Percentiles rank a stretch among this genome's conserved stretches.
These are phyloP conservation scores for Trichosurus vulpecula DNA, from an alignment of 2,797 vertebrate genomes.

Conservation along the genomic window DNA sequence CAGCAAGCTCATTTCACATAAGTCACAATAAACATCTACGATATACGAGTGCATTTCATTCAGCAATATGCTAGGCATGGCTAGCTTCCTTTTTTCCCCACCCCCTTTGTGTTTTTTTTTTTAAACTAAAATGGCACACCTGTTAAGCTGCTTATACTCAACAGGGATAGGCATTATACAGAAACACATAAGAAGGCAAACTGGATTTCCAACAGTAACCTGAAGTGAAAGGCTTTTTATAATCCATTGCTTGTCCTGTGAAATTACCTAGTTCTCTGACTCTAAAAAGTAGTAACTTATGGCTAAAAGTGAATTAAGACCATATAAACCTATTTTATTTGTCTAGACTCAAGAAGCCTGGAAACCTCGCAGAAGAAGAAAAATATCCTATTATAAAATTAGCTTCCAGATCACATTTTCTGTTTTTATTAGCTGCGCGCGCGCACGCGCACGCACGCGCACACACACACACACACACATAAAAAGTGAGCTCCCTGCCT, in stretches of 20 bases:
- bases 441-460: too few species aligned
- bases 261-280: constrained; percentile 56
- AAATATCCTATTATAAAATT: constrained; percentile 54
- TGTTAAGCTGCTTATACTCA: neutral
- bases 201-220: constrained; percentile 34
- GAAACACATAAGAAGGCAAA: constrained; percentile 1
- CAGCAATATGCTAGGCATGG: neutral
- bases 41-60: neutral
- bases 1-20: neutral
- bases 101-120: neutral
- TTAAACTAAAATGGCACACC: constrained; percentile 3
- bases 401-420: constrained; percentile 48
- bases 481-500: constrained; percentile 30
- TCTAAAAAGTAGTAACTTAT: constrained; percentile 37
- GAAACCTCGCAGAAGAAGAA: constrained; percentile 26
- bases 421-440: constrained; percentile 28
- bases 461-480: constrained; percentile 36
- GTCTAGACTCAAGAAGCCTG: constrained; percentile 7
- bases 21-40: constrained; percentile 27
- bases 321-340: constrained; percentile 45
- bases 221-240: constrained; percentile 30
- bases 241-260: constrained; percentile 20
- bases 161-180: neutral
- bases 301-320: constrained; percentile 47
- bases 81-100: neutral